These are phyloP conservation scores for Dasyurus viverrinus DNA, from an alignment of 2,113 vertebrate species.

Conservation along the genomic window DNA sequence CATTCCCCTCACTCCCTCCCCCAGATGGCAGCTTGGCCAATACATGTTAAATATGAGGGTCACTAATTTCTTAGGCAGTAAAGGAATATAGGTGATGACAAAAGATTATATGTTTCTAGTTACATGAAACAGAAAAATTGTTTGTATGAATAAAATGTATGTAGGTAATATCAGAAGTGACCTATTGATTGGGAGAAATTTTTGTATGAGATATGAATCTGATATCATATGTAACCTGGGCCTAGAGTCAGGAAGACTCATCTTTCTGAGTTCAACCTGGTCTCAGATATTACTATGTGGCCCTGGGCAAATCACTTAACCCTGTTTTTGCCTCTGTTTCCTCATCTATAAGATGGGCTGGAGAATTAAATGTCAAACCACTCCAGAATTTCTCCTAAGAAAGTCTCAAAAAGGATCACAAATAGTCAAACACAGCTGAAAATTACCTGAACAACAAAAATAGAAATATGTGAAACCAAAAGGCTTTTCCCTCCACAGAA, in stretches of 20 bases:
- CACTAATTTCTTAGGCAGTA: not conserved
- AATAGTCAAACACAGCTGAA: not conserved
- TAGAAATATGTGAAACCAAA: not conserved
- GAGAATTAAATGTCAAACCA: not conserved
- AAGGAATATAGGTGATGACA: not conserved
- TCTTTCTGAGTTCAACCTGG: not conserved
- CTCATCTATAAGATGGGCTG: not conserved
- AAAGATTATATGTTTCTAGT: not conserved
- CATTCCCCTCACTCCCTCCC: too few relatives aligned
- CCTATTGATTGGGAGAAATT: not conserved
- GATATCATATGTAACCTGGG: not conserved
- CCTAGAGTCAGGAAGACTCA: not conserved
- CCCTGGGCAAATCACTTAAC: not conserved
- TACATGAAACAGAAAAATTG: not conserved
- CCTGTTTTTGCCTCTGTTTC: not conserved
- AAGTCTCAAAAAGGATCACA: not conserved
- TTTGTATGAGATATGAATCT: not conserved
- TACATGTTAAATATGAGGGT: too few relatives aligned
- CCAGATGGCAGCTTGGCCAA: too few relatives aligned
- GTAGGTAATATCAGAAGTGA: not conserved
- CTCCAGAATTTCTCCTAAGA: not conserved
- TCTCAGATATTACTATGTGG: not conserved
- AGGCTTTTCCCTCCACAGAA: not conserved
- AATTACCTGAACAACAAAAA: not conserved
- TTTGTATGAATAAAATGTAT: not conserved